These are phyloP conservation scores for Zaprionus capensis DNA, from an alignment of 1,140 invertebrate species.

Conservation along the genomic window DNA sequence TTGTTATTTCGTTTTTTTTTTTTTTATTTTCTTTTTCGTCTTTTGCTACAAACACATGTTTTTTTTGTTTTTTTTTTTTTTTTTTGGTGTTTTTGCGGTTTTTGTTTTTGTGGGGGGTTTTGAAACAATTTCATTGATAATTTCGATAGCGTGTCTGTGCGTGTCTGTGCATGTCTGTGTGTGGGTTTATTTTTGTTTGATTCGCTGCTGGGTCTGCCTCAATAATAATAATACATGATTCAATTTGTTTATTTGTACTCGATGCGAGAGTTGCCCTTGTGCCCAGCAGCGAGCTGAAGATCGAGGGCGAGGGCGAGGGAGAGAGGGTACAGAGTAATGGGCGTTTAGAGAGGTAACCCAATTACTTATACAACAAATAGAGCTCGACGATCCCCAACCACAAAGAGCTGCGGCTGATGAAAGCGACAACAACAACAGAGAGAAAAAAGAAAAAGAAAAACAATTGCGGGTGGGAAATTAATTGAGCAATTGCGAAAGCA, in stretches of 20 bases:
- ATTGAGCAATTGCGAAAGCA: constrained; percentile 35
- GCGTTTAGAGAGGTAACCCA: not conserved
- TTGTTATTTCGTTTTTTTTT: constrained; percentile 19
- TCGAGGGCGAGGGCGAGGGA: not conserved
- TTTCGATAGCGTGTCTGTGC: constrained; percentile 54
- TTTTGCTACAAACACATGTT: constrained; percentile 52
- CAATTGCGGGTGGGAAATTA: constrained; percentile 22
- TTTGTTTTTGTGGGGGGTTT: constrained; percentile 56
- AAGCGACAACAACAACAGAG: constrained; percentile 1
- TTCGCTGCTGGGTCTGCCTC: constrained; percentile 36
- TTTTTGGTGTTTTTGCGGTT: constrained; percentile 46
- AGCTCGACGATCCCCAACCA: not conserved
- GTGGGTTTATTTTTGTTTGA: constrained; percentile 38
- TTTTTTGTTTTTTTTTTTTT: constrained; percentile 40
- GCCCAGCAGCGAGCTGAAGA: constrained; percentile 20
- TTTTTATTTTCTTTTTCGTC: constrained; percentile 16
- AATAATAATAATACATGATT: constrained; percentile 40
- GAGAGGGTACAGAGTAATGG: too few relatives aligned
- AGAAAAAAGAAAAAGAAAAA: not conserved
- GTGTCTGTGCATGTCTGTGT: constrained; percentile 37
- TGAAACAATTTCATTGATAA: constrained; percentile 77
- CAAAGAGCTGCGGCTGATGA: constrained; percentile 4
- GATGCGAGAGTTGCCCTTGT: constrained; percentile 44
- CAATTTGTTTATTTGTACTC: constrained; percentile 67
- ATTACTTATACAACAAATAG: not conserved